A percentile compares a stretch with the other conserved stretches of the same genome.
These are phyloP conservation scores for Pterobdella sp. DNA, from an alignment of 2,888 invertebrate species.

Conservation along the genomic window DNA sequence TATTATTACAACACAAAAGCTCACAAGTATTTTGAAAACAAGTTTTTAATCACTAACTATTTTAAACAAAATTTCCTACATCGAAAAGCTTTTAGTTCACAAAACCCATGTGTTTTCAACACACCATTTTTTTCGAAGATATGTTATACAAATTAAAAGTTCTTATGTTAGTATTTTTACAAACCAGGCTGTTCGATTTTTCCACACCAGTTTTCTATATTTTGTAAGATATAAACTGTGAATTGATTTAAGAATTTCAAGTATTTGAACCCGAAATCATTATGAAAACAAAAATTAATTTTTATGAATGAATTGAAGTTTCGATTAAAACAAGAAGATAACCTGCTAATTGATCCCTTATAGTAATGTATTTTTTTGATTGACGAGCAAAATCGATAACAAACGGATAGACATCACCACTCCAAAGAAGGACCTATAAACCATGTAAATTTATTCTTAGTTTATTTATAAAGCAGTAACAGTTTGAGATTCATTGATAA, in stretches of 20 bases:
- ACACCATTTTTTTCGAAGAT: no score
- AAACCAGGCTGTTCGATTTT: conserved; percentile 35
- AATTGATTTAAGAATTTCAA: neutral
- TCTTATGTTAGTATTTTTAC: no score
- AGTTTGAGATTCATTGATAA: no score
- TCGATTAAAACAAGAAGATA: neutral
- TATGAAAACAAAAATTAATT: neutral
- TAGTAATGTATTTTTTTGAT: neutral
- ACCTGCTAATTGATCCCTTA: conserved; percentile 3
- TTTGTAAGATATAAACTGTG: conserved; percentile 40
- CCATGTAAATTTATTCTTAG: no score
- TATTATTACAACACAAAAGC: no score
- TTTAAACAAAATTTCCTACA: no score
- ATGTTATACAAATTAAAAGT: no score
- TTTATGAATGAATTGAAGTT: neutral
- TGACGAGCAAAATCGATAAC: conserved; percentile 1
- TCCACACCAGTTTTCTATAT: conserved; percentile 41
- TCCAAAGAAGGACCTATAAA: conserved; percentile 5
- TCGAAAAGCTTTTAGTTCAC: no score
- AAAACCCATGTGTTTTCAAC: no score
- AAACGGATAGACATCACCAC: neutral
- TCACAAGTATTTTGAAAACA: no score
- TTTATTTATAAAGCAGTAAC: no score
- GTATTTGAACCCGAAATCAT: neutral
- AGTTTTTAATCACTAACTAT: no score